phyloP scores from a whole-genome alignment of 2,797 vertebrate genomes.

The Botia kubotai region DNA sequence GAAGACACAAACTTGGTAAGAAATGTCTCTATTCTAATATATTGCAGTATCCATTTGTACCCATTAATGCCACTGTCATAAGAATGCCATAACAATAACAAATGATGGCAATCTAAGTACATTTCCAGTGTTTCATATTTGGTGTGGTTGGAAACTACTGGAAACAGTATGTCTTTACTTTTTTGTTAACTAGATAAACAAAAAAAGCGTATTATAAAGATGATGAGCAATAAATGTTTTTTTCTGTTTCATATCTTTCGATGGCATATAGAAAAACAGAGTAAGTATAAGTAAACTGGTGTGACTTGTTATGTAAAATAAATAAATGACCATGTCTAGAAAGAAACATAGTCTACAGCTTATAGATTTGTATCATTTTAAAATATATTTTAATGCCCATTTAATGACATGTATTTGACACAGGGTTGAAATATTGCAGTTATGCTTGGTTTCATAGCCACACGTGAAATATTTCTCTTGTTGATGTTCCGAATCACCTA shows the following conservation, averaged over 20 bases:
- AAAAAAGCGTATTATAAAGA: slow-evolving; percentile 59
- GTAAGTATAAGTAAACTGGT: not conserved
- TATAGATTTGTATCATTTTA: no score
- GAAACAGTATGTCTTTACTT: slow-evolving; percentile 25
- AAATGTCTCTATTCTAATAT: slow-evolving; percentile 59
- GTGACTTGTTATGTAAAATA: not conserved
- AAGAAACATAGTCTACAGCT: not conserved
- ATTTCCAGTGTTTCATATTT: slow-evolving; percentile 62
- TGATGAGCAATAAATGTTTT: slow-evolving; percentile 40
- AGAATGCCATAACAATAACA: slow-evolving; percentile 64
- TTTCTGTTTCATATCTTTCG: not conserved
- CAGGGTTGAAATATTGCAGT: not conserved
- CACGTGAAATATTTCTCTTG: slow-evolving; percentile 19
- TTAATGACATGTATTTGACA: not conserved
- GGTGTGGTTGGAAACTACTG: slow-evolving; percentile 50
- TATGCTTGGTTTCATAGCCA: not conserved
- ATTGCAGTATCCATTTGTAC: slow-evolving; percentile 58
- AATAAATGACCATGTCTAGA: not conserved
- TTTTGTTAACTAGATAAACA: slow-evolving; percentile 48
- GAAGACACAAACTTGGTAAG: slow-evolving; percentile 42
- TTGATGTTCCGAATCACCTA: slow-evolving; percentile 37
- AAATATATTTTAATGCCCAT: not conserved
- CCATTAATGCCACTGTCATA: slow-evolving; percentile 53
- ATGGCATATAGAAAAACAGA: slow-evolving; percentile 39
- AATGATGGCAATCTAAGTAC: slow-evolving; percentile 59